Base-by-base conservation (phyloP, 2,113 vertebrate genomes). In the Orcinus orca region DNA sequence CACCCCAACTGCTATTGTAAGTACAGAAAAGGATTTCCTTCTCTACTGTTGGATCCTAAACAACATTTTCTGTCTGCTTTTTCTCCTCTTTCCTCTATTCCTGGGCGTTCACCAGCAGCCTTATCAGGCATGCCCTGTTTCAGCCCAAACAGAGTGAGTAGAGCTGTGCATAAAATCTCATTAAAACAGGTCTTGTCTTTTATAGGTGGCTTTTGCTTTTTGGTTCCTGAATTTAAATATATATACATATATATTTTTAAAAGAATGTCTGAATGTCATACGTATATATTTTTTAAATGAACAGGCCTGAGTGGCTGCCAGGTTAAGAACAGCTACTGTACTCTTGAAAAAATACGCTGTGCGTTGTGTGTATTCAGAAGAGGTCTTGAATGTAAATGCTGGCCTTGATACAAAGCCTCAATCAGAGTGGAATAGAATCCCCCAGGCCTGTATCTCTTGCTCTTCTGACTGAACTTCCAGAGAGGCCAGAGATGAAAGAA, bases 1-100 rank as follows among this genome's bases (percentile, higher is more conserved):
- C 38, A 99, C 99, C 36, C 99, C 99, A 0, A 99, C 99, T 18
- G 98, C 99, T 41, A 98, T 99, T 79, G 99, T 99, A 98, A 99
- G 99, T 99, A 99, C 80, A 94, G 97, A 96, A 86, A 76, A 88
- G 90, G 36, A 96, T 93, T 95, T 88, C 94, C 90, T 97, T 96
- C 87, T 89, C 90, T 67, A 4, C 1, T 38, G 86, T 88, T 80
- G 2, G 10, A 55, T 89, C 47, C 38, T 11, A 80, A 93, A 96
- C 76, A 58, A 13, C 81, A 26, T 73, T 71, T 90, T 3, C 80
- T 93, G 55, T 70, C 81, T 88, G 83, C 62, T 41, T 91, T 95
- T 68, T 97, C 83, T 97, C 58, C 13, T 58, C 14, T 97, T 62
- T 60, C 90, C 90, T 97, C 71, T 96, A 55, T 93, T 82, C 63